Base-by-base conservation (phyloP, 2,797 vertebrate genomes). In the Ctenopoma kingsleyae region DNA sequence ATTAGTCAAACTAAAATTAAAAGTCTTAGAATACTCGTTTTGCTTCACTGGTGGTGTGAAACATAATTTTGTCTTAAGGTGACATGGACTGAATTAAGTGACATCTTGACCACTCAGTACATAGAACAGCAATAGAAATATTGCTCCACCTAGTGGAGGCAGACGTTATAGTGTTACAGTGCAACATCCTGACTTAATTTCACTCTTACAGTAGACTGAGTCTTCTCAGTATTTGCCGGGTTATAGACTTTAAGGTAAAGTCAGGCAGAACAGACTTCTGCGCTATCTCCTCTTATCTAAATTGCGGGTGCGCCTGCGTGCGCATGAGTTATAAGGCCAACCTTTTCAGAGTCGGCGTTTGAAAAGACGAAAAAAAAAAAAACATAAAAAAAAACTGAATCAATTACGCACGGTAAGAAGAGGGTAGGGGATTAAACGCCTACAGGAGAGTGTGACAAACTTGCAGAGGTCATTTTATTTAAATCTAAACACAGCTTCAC, bases 121-220 rank as follows among this genome's bases (percentile, higher is more conserved):
- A 67, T 38, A 19, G 47, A 56, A 12, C 55, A 80, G 83, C 57
- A 76, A 30, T 50, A 89, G 89, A 89, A 91, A 88, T 87, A 76
- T 74, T 87, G 85, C 91, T 78, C 94, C 93, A 90, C 91, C 93
- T 92, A 87, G 93, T 93, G 94, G 93, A 66, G 5, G 49, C 72
- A 68, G 25, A 1, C 0, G 55, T 30, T 5, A 20, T 6, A 8
- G 36, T 30, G 17, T 43, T 7, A 22, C 30, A 35, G 44, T 46
- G 32, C 57, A 25, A 40, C 75, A 51, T 55, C 4, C 59, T 36
- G 53, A 46, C 25, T 80, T 38, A 9, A 69, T 25, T 43, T 66
- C 40, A 19, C 46, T 51, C 19, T 48, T 1, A 48, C 41, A 55
- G 70, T 38, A 60, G 12, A 67, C 10, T 15, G 41, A 53, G 23